Percentiles rank a stretch among this genome's conserved stretches.
phyloP scores from a whole-genome alignment of 1,140 invertebrate genomes.

The Marisa cornuarietis region DNA sequence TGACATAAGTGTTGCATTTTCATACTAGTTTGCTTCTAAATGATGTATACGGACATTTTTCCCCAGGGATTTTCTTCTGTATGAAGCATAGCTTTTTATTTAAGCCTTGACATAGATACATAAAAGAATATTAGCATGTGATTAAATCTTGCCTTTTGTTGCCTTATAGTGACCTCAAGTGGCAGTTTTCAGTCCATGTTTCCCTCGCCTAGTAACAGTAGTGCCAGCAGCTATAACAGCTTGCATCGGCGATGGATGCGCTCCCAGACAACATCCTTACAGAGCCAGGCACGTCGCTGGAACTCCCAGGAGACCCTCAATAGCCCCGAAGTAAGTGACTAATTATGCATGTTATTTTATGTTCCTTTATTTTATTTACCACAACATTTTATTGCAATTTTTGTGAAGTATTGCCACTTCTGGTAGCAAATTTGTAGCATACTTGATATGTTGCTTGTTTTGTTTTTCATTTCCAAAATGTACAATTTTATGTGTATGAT shows the following conservation, averaged over 20 bases:
- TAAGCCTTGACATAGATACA: no score
- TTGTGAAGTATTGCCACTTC: no score
- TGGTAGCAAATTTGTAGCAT: no score
- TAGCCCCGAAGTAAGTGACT: slow-evolving; percentile 30
- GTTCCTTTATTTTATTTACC: no score
- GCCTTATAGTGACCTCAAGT: slow-evolving; percentile 56
- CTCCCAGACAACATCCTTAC: slow-evolving; percentile 70
- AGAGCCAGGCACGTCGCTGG: slow-evolving; percentile 48
- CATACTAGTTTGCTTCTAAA: no score
- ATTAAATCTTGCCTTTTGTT: neutral
- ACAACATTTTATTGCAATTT: no score
- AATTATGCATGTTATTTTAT: neutral
- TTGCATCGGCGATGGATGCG: slow-evolving; percentile 71
- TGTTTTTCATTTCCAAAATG: slow-evolving; percentile 37
- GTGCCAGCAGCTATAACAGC: slow-evolving; percentile 66
- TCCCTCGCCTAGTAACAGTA: slow-evolving; percentile 51
- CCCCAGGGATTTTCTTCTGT: no score
- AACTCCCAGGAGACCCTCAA: slow-evolving; percentile 42
- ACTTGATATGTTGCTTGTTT: no score
- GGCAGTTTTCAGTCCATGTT: slow-evolving; percentile 56
- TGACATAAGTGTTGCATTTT: no score
- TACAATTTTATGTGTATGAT: neutral
- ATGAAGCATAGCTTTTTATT: no score
- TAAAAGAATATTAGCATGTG: no score
- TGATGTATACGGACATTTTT: no score